Conservation (phyloP, 2,888 invertebrate genomes). For the Emesis furor region DNA sequence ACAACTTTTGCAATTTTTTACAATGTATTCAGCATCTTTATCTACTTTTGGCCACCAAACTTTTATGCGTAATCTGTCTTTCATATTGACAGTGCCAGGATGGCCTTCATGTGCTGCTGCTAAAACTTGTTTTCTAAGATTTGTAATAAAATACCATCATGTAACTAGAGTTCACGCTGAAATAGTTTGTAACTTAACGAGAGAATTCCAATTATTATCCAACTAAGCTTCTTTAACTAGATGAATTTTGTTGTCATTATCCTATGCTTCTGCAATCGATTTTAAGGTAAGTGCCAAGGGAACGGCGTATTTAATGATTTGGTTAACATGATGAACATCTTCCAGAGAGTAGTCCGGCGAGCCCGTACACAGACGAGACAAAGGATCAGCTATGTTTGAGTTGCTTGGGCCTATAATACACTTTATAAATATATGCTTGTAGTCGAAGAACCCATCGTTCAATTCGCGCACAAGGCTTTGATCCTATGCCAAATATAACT, state of each 20-base stretch:
- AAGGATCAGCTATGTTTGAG: constrained; percentile 74
- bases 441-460: constrained; percentile 78
- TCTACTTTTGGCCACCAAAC: constrained; percentile 81
- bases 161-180: constrained; percentile 76
- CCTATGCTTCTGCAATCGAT: no score
- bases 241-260: constrained; percentile 43
- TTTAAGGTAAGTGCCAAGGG: no score
- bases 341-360: no score
- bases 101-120: constrained; percentile 77
- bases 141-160: constrained; percentile 63
- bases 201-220: constrained; percentile 60
- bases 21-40: constrained; percentile 67
- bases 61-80: constrained; percentile 77
- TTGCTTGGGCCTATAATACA: constrained; percentile 74
- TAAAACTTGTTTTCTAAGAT: constrained; percentile 52
- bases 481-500: constrained; percentile 73
- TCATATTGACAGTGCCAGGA: constrained; percentile 80
- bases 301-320: no score
- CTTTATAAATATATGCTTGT: constrained; percentile 74
- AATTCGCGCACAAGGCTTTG: constrained; percentile 78
- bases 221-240: constrained; percentile 56
- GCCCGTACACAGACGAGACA: constrained; percentile 63
- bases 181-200: constrained; percentile 71
- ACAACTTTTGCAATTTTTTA: constrained; percentile 16
- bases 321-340: no score